These are phyloP conservation scores for Leptopilina syphax DNA, from an alignment of 2,888 invertebrate species.

Conservation along the genomic window DNA sequence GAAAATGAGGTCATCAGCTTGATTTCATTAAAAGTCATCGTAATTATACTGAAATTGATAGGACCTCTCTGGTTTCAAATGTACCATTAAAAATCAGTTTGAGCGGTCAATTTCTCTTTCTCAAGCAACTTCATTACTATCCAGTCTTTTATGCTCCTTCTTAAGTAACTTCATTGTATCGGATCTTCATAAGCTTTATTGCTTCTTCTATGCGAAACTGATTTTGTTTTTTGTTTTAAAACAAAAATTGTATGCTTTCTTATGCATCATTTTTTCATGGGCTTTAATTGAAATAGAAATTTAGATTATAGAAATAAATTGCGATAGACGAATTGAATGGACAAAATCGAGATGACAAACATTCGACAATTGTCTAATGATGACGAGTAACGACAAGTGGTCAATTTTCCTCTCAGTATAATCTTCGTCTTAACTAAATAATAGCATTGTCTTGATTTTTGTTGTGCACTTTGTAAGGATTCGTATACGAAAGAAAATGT, in stretches of 20 bases:
- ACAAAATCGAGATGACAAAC: slow-evolving; percentile 5
- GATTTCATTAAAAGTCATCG: slow-evolving; percentile 30
- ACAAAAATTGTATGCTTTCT: too few species aligned
- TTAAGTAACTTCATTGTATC: neutral
- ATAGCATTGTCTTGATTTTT: slow-evolving; percentile 3
- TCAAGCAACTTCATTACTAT: neutral
- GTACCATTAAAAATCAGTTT: slow-evolving; percentile 32
- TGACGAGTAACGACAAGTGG: neutral
- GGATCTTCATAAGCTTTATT: neutral
- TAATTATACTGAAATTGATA: slow-evolving; percentile 33
- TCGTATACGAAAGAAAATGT: neutral
- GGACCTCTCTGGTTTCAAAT: slow-evolving; percentile 25
- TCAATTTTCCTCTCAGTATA: neutral
- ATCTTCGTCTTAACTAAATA: neutral
- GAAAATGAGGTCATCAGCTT: slow-evolving; percentile 32
- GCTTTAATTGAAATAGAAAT: too few species aligned
- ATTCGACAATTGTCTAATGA: slow-evolving; percentile 9
- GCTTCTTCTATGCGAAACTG: too few species aligned
- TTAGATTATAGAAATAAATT: neutral
- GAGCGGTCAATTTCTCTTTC: slow-evolving; percentile 17
- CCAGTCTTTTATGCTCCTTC: too few species aligned
- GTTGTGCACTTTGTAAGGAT: too few species aligned
- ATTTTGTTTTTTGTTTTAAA: too few species aligned
- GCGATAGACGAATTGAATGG: neutral
- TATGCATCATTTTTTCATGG: too few species aligned